Evolutionary conservation across 2,113 vertebrate genomes (phyloP).

Genomic region (Nesospiza acunhae): DNA sequence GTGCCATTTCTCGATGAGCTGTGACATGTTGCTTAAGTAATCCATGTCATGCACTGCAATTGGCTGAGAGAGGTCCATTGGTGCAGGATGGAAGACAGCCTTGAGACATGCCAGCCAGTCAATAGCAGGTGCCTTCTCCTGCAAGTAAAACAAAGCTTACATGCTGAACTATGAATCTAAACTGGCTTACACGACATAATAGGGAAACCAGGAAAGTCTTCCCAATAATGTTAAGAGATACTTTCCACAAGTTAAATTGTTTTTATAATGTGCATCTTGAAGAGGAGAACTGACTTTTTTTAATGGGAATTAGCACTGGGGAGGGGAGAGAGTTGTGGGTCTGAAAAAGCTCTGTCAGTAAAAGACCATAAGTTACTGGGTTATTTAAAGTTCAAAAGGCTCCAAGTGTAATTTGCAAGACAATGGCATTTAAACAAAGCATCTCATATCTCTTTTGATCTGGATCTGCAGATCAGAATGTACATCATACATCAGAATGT

Average conservation of each 20-base stretch:
- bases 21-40: conserved; percentile 87
- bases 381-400: neutral
- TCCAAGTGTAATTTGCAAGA: neutral
- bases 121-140: conserved; percentile 85
- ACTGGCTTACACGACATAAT: neutral
- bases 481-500: no score
- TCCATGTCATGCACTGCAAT: conserved; percentile 85
- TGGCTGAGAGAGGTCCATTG: conserved; percentile 76
- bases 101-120: conserved; percentile 87
- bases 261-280: neutral
- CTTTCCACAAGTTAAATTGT: neutral
- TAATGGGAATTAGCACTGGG: neutral
- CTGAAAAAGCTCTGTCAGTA: neutral
- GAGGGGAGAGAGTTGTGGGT: neutral
- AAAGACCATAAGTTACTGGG: neutral
- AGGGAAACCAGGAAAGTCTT: neutral
- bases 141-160: conserved; percentile 17
- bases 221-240: neutral
- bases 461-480: neutral
- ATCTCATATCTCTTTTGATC: neutral
- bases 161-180: neutral
- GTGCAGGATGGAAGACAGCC: conserved; percentile 79
- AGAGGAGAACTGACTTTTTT: neutral
- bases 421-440: neutral
- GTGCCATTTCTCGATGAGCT: conserved; percentile 41